Percentiles rank a stretch among this genome's conserved stretches.
These are phyloP conservation scores for Chironomus tentans DNA, from an alignment of 2,888 invertebrate species.

Conservation along the genomic window DNA sequence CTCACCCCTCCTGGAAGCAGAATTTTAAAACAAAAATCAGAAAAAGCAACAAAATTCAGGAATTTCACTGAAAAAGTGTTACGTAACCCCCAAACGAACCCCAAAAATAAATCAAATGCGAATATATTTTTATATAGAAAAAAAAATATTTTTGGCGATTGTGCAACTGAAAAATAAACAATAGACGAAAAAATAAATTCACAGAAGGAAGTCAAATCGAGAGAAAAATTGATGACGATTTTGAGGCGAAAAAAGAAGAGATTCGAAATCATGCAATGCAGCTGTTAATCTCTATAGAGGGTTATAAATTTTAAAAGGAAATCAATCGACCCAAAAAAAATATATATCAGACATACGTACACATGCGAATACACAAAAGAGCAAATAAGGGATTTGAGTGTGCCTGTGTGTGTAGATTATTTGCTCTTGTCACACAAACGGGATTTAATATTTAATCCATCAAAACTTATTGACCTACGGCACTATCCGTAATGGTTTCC, in stretches of 20 bases:
- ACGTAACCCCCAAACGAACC: too few relatives aligned
- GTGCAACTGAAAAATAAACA: conserved; percentile 18
- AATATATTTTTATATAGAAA: neutral
- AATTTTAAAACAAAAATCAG: too few relatives aligned
- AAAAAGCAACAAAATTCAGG: too few relatives aligned
- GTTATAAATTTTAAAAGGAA: neutral
- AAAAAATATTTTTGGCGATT: conserved; percentile 1
- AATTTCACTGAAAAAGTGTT: too few relatives aligned
- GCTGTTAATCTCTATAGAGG: conserved; percentile 13
- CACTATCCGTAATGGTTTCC: neutral
- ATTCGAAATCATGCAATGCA: neutral
- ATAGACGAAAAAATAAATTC: neutral
- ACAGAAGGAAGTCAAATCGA: neutral
- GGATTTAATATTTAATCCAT: too few relatives aligned
- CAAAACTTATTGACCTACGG: neutral
- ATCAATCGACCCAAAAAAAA: neutral
- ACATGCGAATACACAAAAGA: too few relatives aligned
- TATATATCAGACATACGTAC: too few relatives aligned
- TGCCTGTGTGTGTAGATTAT: too few relatives aligned
- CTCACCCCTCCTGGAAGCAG: too few relatives aligned
- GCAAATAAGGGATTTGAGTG: too few relatives aligned
- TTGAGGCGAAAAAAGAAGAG: neutral
- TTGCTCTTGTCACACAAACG: neutral
- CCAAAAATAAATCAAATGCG: too few relatives aligned
- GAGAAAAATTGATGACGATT: neutral